Percentiles rank a stretch among this genome's conserved stretches.
phyloP scores from a whole-genome alignment of 2,888 invertebrate species.

The Chrysomela aeneicollis region DNA sequence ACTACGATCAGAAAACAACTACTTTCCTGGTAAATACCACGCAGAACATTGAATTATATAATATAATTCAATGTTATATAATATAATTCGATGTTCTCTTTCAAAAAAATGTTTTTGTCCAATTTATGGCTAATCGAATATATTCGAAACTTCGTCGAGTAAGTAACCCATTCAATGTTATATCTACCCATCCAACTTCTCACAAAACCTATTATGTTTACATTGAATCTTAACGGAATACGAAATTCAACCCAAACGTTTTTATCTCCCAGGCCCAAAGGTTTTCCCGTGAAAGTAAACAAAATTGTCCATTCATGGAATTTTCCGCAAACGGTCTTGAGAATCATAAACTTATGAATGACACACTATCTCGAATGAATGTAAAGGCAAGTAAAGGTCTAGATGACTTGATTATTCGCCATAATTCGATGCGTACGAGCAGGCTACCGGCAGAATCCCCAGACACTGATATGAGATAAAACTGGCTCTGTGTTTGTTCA shows the following conservation, averaged over 20 bases:
- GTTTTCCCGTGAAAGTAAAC: neutral
- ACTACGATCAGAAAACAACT: too few relatives aligned
- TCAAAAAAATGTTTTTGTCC: too few relatives aligned
- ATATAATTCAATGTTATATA: too few relatives aligned
- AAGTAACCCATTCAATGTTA: neutral
- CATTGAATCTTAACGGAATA: neutral
- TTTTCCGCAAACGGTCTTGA: neutral
- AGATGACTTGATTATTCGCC: conserved; percentile 39
- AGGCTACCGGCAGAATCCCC: conserved; percentile 48
- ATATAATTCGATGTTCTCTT: too few relatives aligned
- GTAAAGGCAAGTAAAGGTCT: conserved; percentile 19
- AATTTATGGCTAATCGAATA: neutral
- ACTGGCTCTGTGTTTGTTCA: conserved; percentile 54
- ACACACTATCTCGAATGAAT: conserved; percentile 1
- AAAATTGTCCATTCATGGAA: neutral
- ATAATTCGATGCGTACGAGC: conserved; percentile 42
- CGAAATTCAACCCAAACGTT: neutral
- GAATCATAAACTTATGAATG: conserved; percentile 15
- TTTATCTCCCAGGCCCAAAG: neutral
- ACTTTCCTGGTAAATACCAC: too few relatives aligned
- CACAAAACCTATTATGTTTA: neutral
- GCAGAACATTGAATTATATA: too few relatives aligned
- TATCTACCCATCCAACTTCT: neutral
- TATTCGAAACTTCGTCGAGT: neutral
- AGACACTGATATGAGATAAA: conserved; percentile 55